A percentile compares a stretch with the other conserved stretches of the same genome.
phyloP scores from a whole-genome alignment of 2,113 vertebrate genomes.

The Amazona guildingii region DNA sequence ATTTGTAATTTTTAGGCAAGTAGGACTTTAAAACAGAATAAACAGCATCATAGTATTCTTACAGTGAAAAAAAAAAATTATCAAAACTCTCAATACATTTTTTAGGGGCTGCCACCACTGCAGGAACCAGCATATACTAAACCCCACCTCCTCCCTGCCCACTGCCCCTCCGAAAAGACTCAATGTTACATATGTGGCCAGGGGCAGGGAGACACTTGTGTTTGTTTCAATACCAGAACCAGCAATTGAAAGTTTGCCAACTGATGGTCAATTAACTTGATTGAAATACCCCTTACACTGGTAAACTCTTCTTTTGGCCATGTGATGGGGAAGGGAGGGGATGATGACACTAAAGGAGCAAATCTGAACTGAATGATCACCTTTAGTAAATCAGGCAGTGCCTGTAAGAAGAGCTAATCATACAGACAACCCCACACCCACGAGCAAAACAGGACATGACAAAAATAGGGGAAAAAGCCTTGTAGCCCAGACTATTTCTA shows the following conservation, averaged over 20 bases:
- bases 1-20: not conserved
- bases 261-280: not conserved
- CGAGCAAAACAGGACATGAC: not conserved
- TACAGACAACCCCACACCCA: not conserved
- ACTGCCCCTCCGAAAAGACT: accelerated
- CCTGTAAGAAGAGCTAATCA: not conserved
- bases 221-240: not conserved
- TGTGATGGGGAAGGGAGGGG: not conserved
- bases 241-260: not conserved
- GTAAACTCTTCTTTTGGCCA: not conserved
- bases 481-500: not conserved
- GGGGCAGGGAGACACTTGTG: not conserved
- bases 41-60: not conserved
- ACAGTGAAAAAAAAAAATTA: not conserved
- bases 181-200: accelerated
- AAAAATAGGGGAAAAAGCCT: not conserved
- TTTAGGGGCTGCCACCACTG: not conserved
- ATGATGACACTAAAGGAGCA: not conserved
- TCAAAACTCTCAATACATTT: not conserved
- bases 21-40: not conserved
- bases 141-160: not conserved
- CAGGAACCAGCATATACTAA: not conserved
- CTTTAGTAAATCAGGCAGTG: not conserved
- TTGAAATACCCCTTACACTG: not conserved
- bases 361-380: not conserved